Base-by-base conservation (phyloP, 1,140 invertebrate genomes). In the Pinna nobilis region DNA sequence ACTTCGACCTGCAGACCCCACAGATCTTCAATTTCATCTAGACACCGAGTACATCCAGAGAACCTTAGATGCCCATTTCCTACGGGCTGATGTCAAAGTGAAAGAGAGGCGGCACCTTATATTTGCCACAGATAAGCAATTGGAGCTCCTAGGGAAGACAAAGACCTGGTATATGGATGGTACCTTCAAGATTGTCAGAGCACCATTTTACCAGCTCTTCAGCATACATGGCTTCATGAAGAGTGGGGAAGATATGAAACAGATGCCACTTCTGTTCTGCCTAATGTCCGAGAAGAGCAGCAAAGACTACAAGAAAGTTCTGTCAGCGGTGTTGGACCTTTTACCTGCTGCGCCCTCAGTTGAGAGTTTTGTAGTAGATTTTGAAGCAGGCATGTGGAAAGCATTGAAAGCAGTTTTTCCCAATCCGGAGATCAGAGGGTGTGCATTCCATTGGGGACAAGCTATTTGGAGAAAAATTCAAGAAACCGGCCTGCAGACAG, bases 151-250 rank as follows among this genome's bases (percentile, higher is more conserved):
- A 32, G 53, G 53, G 30, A 55, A 1, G 11, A 51, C 55, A 7
- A 67, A 73, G 32, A 51, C 33, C 5, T 77, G 70, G 63, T 77
- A 72, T 41, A n/a, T 72, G 15, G 69, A 77, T 60, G 64, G 15
- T 2, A 67, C 70, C 5, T 77, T 77, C 35, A 72, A 67, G 6
- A 57, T 71, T 1, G 69, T 72, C 2, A 64, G 50, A 3, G 28
- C 28, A 20, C 74, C 74, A 15, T 71, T 66, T 41, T 28, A 11
- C 4, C 74, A 71, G 28, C 41, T 76, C 2, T 50, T 65, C 13
- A 41, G 50, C 4, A 67, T 71, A 20, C 74, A 76, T 39, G 55
- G 5, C 5, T 66, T 76, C 25, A 28, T 66, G 5, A 59, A 44
- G 11, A n/a, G n/a, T n/a, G n/a, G n/a, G n/a, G n/a, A n/a, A n/a